A percentile compares a stretch with the other conserved stretches of the same genome.
Evolutionary conservation across 2,888 invertebrate genomes (phyloP).

Genomic region (Pollenia griseotomentosa): DNA sequence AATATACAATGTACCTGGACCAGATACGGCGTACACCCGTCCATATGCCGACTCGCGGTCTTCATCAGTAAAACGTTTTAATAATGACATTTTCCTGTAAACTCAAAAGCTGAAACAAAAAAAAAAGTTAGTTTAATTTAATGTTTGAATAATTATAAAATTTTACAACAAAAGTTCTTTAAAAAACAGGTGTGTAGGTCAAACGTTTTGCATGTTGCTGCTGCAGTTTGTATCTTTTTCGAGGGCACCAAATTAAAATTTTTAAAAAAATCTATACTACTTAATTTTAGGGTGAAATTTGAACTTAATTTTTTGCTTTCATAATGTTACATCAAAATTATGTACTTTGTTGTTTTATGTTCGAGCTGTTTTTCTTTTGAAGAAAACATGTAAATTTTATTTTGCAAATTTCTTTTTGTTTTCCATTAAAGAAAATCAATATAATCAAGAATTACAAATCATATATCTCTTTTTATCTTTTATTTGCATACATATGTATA

Average conservation of each 20-base stretch:
- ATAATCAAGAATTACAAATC: neutral
- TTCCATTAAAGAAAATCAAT: conserved; percentile 31
- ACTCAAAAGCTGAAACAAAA: neutral
- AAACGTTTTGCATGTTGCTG: neutral
- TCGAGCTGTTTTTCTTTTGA: neutral
- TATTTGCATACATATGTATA: neutral
- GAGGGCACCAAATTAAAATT: conserved; percentile 25
- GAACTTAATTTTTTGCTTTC: conserved; percentile 13
- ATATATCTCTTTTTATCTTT: neutral
- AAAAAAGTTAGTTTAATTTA: neutral
- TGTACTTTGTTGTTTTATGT: neutral
- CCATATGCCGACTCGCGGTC: conserved; percentile 96
- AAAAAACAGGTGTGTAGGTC: neutral
- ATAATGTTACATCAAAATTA: conserved; percentile 47
- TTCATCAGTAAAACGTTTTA: conserved; percentile 91
- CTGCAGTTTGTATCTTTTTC: conserved; percentile 22
- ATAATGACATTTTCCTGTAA: conserved; percentile 86
- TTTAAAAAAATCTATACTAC: conserved; percentile 65
- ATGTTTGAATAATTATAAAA: neutral
- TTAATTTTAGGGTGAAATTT: conserved; percentile 26
- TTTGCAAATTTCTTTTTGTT: neutral
- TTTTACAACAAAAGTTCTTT: neutral
- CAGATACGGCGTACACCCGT: conserved; percentile 98
- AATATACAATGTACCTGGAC: conserved; percentile 90
- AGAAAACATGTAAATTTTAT: conserved; percentile 42